phyloP scores from a whole-genome alignment of 1,140 invertebrate genomes.

The Venturia canescens region DNA sequence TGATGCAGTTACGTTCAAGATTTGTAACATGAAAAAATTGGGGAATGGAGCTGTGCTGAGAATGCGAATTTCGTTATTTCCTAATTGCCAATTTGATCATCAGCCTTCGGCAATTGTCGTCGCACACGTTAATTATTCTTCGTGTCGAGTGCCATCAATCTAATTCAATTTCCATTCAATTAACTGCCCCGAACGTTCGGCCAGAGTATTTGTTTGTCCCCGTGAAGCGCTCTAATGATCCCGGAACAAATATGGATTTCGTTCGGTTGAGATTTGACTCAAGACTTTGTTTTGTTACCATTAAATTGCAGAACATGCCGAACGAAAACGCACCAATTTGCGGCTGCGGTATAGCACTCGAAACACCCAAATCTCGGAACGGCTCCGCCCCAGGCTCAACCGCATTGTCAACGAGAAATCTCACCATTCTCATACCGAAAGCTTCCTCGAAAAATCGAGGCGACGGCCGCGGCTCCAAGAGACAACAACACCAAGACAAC shows the following conservation, averaged over 20 bases:
- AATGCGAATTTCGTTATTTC: no score
- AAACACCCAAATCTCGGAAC: constrained; percentile 63
- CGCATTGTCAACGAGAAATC: constrained; percentile 60
- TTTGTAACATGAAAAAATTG: no score
- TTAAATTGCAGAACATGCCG: constrained; percentile 68
- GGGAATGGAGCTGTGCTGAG: no score
- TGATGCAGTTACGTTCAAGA: no score
- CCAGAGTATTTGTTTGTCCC: neutral
- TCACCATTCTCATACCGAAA: constrained; percentile 64
- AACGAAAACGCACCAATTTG: constrained; percentile 69
- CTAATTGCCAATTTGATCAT: no score
- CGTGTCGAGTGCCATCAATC: no score
- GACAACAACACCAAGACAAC: constrained; percentile 56
- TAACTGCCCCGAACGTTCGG: no score
- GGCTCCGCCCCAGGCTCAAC: constrained; percentile 47
- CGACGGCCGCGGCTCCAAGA: constrained; percentile 60
- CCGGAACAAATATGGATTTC: neutral
- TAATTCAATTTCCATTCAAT: no score
- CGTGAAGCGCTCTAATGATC: neutral
- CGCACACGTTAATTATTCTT: no score
- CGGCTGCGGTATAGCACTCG: constrained; percentile 65
- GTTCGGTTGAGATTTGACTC: neutral
- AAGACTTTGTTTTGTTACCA: constrained; percentile 3
- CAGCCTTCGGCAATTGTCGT: no score
- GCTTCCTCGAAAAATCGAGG: constrained; percentile 58